phyloP scores from a whole-genome alignment of 2,888 invertebrate species.

The Drosophila flavopinicola region DNA sequence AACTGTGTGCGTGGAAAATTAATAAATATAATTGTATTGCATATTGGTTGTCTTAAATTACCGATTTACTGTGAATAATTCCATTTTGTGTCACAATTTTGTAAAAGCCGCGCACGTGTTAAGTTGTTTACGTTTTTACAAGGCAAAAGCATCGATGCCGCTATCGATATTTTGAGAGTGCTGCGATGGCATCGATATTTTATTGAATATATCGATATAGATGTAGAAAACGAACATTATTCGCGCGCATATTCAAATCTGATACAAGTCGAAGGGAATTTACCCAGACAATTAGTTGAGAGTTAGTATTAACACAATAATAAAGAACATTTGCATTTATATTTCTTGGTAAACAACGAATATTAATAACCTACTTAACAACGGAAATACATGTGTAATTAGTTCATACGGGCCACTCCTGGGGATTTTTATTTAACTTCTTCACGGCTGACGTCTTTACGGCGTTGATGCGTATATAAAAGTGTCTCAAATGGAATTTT shows the following conservation, averaged over 20 bases:
- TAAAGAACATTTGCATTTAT: constrained; percentile 3
- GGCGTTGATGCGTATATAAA: constrained; percentile 28
- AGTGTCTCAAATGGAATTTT: constrained; percentile 21
- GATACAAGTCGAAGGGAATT: neutral
- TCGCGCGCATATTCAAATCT: constrained; percentile 29
- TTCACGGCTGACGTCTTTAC: constrained; percentile 17
- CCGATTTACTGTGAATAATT: constrained; percentile 90
- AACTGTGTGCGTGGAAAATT: constrained; percentile 22
- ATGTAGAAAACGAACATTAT: neutral
- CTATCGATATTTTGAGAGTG: neutral
- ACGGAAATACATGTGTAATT: constrained; percentile 40
- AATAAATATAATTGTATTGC: neutral
- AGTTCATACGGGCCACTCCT: constrained; percentile 20
- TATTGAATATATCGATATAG: neutral
- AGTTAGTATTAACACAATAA: neutral
- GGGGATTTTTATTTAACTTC: constrained; percentile 38
- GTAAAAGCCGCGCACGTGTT: constrained; percentile 60
- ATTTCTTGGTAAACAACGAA: constrained; percentile 4
- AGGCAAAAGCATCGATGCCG: constrained; percentile 30
- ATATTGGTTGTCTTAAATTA: constrained; percentile 73
- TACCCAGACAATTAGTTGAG: constrained; percentile 3
- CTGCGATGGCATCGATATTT: constrained; percentile 10
- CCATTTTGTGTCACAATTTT: constrained; percentile 85
- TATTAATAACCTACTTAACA: constrained; percentile 10
- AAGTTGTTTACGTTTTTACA: constrained; percentile 58